Conservation (phyloP, 2,113 vertebrate genomes). For the Emydura subglobosa region DNA sequence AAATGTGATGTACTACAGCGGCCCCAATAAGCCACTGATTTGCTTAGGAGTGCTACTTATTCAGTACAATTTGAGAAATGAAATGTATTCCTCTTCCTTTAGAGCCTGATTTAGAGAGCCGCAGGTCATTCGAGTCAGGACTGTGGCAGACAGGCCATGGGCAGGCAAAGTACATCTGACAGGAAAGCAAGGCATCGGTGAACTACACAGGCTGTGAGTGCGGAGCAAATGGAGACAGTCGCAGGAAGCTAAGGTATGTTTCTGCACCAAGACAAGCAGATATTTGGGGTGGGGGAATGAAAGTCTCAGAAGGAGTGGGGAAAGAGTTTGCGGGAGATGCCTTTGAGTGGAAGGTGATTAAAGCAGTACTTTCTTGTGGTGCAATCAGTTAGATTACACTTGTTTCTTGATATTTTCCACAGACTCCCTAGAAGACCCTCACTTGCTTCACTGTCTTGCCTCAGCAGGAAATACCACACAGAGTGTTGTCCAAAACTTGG, state of each 20-base stretch:
- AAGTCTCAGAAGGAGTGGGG: not conserved
- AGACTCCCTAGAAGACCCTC: not conserved
- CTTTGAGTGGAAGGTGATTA: not conserved
- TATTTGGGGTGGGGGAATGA: not conserved
- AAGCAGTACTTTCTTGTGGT: not conserved
- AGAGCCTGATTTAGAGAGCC: constrained; percentile 48
- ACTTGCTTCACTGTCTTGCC: not conserved
- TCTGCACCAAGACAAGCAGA: not conserved
- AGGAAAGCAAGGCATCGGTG: not conserved
- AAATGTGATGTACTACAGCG: not conserved
- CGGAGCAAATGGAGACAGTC: not conserved
- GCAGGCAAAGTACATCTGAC: not conserved
- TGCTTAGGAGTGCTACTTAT: not conserved
- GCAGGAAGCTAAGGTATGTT: not conserved
- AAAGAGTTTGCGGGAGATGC: not conserved
- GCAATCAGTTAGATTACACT: not conserved
- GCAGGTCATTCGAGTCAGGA: constrained; percentile 50
- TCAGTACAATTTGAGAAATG: constrained; percentile 27
- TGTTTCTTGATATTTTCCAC: not conserved
- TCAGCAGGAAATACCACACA: not conserved
- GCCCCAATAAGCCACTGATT: not conserved
- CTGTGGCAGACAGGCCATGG: constrained; percentile 42
- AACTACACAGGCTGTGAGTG: too few relatives aligned
- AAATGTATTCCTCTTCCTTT: constrained; percentile 30
- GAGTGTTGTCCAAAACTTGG: not conserved